Base-by-base conservation (phyloP, 2,113 vertebrate species). In the Phyllopteryx taeniolatus region DNA sequence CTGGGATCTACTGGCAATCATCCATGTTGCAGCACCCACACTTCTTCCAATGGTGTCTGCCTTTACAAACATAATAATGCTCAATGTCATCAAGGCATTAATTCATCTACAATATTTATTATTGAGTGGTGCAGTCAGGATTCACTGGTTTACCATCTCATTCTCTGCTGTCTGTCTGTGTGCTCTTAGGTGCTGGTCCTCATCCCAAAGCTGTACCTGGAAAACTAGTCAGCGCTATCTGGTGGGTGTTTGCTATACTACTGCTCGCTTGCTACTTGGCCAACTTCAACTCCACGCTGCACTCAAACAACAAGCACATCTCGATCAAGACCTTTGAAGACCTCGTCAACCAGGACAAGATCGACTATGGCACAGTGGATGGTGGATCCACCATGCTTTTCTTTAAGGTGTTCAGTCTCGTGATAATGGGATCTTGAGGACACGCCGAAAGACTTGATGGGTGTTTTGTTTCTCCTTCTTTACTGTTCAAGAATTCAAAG, bases 161-260 rank as follows among this genome's bases (percentile, higher is more conserved):
- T 15, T 17, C 35, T 39, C 35, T 39, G 35, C 49, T 51, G 49
- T 7, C 3, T 53, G 27, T 33, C 14, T 61, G 59, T 35, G 31
- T 53, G 15, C 46, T 2, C 39, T 22, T 79, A 97, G 96, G 96
- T 35, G 93, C 91, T 3, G 93, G 92, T 0, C 95, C 95, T 74
- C 93, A 93, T 35, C 95, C 95, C 1, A 96, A 92, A 81, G 92
- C 93, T 0, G 65, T 94, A 5, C 94, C 94, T 0, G 93, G 94
- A 66, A 89, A 94, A 0, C 73, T 96, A 0, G 77, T 97, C 1
- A 90, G 93, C 0, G 89, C 94, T 46, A 90, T 94, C 87, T 97
- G 95, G 96, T 97, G 96, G 95, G 74, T 96, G 1, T 97, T 97
- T 83, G 89, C 92, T 31, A 80, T 96, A 1, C 80, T 94, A 64